Evolutionary conservation across 2,113 vertebrate species (phyloP).

Genomic region (Amblyornis subalaris): DNA sequence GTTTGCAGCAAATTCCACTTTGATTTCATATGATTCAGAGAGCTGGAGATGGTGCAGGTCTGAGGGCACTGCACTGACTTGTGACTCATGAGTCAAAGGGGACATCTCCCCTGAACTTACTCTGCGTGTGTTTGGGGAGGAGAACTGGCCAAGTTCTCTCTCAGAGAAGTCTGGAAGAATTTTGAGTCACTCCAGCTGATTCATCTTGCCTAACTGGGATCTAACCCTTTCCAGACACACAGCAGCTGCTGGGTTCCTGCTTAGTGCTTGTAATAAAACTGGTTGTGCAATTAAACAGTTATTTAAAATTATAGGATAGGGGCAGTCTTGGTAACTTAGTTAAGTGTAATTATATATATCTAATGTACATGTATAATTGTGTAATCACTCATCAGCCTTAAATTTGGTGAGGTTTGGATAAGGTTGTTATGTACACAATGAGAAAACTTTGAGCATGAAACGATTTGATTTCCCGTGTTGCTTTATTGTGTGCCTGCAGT

Average conservation of each 20-base stretch:
- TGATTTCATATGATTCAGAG: neutral
- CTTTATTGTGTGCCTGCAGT: neutral
- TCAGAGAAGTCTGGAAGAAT: neutral
- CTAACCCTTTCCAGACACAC: neutral
- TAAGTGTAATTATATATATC: neutral
- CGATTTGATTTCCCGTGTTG: neutral
- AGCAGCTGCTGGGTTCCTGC: neutral
- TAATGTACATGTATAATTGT: neutral
- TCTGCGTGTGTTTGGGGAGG: neutral
- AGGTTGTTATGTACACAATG: accelerated
- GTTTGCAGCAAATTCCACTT: neutral
- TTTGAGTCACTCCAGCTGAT: slow-evolving; percentile 38
- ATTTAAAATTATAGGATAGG: neutral
- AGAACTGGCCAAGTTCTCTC: neutral
- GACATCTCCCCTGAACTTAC: neutral
- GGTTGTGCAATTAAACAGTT: neutral
- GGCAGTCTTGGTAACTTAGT: neutral
- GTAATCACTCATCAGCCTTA: neutral
- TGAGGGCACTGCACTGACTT: neutral
- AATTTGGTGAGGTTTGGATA: neutral
- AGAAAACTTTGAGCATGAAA: accelerated
- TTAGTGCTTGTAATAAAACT: neutral
- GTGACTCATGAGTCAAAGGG: neutral
- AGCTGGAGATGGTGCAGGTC: neutral
- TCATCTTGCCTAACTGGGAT: neutral